Conservation (phyloP, 1,140 invertebrate genomes). For the Ceratina calcarata region DNA sequence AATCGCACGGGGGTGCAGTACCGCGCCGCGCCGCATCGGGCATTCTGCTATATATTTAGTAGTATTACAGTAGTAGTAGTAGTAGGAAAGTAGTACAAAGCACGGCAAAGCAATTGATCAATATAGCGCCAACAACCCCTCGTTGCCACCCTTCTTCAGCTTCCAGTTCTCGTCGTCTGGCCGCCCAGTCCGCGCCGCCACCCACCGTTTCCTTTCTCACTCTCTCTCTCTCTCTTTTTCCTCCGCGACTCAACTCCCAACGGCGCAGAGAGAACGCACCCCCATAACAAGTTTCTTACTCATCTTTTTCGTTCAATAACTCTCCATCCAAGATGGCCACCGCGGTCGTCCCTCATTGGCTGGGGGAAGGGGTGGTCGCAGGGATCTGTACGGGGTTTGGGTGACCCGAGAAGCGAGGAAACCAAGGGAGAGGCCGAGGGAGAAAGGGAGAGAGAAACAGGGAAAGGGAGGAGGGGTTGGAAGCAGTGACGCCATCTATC, state of each 20-base stretch:
- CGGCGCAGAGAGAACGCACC: slow-evolving; percentile 77
- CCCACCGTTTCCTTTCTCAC: slow-evolving; percentile 29
- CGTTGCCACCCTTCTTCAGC: slow-evolving; percentile 62
- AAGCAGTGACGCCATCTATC: slow-evolving; percentile 81
- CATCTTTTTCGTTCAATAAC: slow-evolving; percentile 82
- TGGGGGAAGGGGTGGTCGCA: slow-evolving; percentile 79
- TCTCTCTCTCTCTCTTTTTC: slow-evolving; percentile 39
- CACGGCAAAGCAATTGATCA: slow-evolving; percentile 81
- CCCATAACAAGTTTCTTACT: slow-evolving; percentile 81
- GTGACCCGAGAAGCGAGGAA: slow-evolving; percentile 60
- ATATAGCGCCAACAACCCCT: slow-evolving; percentile 79
- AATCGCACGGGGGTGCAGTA: slow-evolving; percentile 59
- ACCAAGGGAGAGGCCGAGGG: slow-evolving; percentile 38
- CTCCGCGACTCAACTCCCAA: slow-evolving; percentile 49
- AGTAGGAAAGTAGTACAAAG: slow-evolving; percentile 78
- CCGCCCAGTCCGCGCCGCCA: slow-evolving; percentile 28
- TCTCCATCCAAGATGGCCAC: slow-evolving; percentile 81
- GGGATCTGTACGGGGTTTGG: slow-evolving; percentile 69
- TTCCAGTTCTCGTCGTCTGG: slow-evolving; percentile 55
- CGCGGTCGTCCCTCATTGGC: slow-evolving; percentile 81
- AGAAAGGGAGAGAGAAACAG: slow-evolving; percentile 38
- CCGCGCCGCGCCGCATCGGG: slow-evolving; percentile 27
- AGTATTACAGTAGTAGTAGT: no score
- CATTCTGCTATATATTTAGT: slow-evolving; percentile 70
- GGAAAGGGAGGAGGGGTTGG: slow-evolving; percentile 66